phyloP scores from a whole-genome alignment of 2,113 vertebrate genomes.

The Glareola pratincola region DNA sequence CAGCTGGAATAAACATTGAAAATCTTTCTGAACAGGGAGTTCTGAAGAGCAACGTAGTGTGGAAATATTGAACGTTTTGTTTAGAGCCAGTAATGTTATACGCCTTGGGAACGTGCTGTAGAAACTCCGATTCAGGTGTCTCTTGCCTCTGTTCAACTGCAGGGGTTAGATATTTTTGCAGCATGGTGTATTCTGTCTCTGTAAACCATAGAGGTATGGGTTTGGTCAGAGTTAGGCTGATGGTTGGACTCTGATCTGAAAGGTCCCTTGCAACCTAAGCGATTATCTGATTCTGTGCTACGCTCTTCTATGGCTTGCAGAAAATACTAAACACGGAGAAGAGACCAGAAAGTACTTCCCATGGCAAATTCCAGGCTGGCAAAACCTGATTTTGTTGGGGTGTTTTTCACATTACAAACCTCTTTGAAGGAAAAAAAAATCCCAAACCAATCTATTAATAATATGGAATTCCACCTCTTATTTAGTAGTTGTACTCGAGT shows the following conservation, averaged over 20 bases:
- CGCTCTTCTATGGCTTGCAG: background rate
- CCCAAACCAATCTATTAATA: background rate
- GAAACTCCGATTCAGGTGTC: background rate
- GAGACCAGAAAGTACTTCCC: background rate
- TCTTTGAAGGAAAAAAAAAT: background rate
- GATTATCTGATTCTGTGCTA: background rate
- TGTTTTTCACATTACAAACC: background rate
- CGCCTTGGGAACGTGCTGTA: background rate
- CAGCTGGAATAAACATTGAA: background rate
- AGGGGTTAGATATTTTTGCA: background rate
- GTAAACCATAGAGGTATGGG: too few species aligned
- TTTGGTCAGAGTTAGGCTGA: too few species aligned
- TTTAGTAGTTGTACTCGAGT: background rate
- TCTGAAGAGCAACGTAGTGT: background rate
- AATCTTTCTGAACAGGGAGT: background rate
- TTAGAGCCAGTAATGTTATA: background rate
- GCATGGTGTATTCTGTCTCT: rapidly evolving
- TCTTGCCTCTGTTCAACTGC: background rate
- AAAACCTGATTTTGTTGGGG: background rate
- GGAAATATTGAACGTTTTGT: background rate
- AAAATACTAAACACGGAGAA: background rate
- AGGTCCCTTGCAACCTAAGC: too few species aligned
- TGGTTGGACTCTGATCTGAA: too few species aligned
- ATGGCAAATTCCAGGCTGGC: background rate
- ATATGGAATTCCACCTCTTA: background rate